Percentiles rank a stretch among this genome's conserved stretches.
Evolutionary conservation across 2,888 invertebrate genomes (phyloP).

Genomic region (Rhabditophanes sp.): DNA sequence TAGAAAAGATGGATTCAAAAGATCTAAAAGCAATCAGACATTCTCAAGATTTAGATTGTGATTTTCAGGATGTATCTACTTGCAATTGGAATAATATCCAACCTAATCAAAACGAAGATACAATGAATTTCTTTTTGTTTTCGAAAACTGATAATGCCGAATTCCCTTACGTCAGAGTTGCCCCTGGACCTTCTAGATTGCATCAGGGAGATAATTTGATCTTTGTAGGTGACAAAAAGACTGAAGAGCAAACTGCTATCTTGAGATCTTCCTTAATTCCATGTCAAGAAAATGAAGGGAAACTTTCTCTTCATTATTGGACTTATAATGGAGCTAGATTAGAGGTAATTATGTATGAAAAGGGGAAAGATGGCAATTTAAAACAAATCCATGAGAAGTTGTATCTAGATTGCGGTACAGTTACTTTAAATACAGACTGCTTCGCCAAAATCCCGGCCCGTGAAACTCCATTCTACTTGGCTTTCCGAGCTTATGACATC

Average conservation of each 20-base stretch:
- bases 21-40: slow-evolving; percentile 22
- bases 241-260: slow-evolving; percentile 34
- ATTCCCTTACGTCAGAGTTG: slow-evolving; percentile 35
- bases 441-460: slow-evolving; percentile 25
- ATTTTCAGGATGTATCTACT: slow-evolving; percentile 25
- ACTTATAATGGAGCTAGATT: slow-evolving; percentile 40
- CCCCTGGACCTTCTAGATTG: slow-evolving; percentile 38
- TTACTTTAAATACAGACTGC: slow-evolving; percentile 18
- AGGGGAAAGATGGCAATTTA: slow-evolving; percentile 6
- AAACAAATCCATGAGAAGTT: slow-evolving; percentile 24
- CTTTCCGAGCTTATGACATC: slow-evolving; percentile 36
- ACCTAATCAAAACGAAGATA: slow-evolving; percentile 13
- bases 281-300: slow-evolving; percentile 37
- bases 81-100: slow-evolving; percentile 40
- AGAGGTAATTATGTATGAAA: slow-evolving; percentile 37
- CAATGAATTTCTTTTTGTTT: slow-evolving; percentile 36
- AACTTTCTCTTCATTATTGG: slow-evolving; percentile 30
- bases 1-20: slow-evolving; percentile 18
- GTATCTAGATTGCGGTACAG: slow-evolving; percentile 39
- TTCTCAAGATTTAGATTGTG: slow-evolving; percentile 32
- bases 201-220: slow-evolving; percentile 18
- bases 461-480: slow-evolving; percentile 29
- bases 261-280: slow-evolving; percentile 35
- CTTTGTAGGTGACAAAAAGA: slow-evolving; percentile 21
- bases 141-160: slow-evolving; percentile 37